These are phyloP conservation scores for Hemicentrotus pulcherrimus DNA, from an alignment of 35 echinoderm and acorn worm species.

Conservation along the genomic window DNA sequence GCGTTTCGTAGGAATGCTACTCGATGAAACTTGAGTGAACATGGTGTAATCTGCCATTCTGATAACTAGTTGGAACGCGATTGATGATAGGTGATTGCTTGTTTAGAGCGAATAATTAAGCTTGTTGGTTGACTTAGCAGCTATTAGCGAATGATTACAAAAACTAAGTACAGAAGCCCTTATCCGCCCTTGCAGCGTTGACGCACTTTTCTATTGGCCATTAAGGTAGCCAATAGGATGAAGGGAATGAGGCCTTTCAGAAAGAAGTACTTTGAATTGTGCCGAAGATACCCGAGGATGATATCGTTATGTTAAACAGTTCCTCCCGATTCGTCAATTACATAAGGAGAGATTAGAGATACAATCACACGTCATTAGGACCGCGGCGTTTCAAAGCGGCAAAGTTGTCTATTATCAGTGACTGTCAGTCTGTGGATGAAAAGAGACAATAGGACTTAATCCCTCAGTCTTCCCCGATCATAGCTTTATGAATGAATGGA, in stretches of 20 bases:
- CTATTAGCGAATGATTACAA: background rate
- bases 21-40: background rate
- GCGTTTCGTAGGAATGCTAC: background rate
- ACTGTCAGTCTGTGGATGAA: no score
- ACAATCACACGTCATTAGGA: no score
- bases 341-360: no score
- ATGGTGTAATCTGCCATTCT: background rate
- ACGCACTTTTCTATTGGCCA: constrained; percentile 1
- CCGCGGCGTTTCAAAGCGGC: no score
- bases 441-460: no score
- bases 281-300: no score
- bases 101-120: background rate
- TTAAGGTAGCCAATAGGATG: background rate
- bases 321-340: no score
- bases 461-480: no score
- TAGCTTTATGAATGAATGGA: no score
- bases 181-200: background rate
- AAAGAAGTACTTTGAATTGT: no score
- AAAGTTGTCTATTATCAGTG: no score
- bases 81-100: background rate
- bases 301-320: no score
- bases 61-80: background rate
- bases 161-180: background rate
- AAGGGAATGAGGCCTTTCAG: background rate
- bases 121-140: background rate